phyloP scores from a whole-genome alignment of 2,797 vertebrate genomes.

The Enteromius trimaculatus region DNA sequence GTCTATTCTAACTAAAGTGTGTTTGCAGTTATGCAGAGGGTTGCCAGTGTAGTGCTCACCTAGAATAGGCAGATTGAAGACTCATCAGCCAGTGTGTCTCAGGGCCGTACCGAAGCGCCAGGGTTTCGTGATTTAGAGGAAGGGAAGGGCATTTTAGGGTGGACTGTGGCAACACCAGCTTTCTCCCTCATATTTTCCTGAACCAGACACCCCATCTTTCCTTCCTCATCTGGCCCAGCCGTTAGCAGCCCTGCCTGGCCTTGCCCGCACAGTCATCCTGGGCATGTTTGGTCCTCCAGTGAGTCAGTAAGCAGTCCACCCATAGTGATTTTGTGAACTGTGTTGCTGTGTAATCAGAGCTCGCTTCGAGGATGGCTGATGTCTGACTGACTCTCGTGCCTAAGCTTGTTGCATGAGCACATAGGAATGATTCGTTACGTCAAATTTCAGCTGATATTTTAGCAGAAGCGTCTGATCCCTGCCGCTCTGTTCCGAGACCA shows the following conservation, averaged over 20 bases:
- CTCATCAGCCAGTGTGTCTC: not conserved
- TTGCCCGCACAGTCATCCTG: constrained; percentile 3
- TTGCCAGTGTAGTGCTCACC: not conserved
- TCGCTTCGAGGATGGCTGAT: constrained; percentile 67
- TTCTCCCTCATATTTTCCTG: constrained; percentile 12
- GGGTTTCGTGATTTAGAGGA: constrained; percentile 13
- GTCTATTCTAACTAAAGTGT: constrained; percentile 2
- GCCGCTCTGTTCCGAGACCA: not conserved
- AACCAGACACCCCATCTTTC: constrained; percentile 23
- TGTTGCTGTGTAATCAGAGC: constrained; percentile 35
- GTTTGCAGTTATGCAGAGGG: not conserved
- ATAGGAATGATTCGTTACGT: constrained; percentile 1
- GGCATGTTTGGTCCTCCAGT: constrained; percentile 62
- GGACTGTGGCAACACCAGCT: constrained; percentile 48
- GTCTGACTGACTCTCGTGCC: constrained; percentile 21
- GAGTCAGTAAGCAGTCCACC: constrained; percentile 63
- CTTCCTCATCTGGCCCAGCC: not conserved
- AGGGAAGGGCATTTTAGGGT: constrained; percentile 58
- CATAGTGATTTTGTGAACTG: not conserved
- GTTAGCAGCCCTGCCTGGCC: constrained; percentile 7
- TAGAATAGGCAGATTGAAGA: not conserved
- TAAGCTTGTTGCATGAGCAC: constrained; percentile 15
- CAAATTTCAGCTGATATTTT: constrained; percentile 9
- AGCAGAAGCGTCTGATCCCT: not conserved
- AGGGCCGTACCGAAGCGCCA: not conserved